Evolutionary conservation across 2,888 invertebrate genomes (phyloP).

Genomic region (Eristalis intricaria): DNA sequence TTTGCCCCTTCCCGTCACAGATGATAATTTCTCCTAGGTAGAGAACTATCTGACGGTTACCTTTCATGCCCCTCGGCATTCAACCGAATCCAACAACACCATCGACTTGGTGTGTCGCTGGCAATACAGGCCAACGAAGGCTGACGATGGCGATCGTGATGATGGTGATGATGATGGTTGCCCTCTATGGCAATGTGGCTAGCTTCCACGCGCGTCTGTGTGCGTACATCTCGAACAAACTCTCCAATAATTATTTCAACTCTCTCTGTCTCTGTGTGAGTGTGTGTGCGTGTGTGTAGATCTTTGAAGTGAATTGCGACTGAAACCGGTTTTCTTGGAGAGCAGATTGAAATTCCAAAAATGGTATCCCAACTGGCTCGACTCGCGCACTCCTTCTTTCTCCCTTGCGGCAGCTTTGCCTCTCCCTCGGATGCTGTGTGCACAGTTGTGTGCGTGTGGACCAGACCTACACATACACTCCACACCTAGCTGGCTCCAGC

Average conservation of each 20-base stretch:
- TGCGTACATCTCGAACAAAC: slow-evolving; percentile 39
- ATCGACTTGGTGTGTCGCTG: slow-evolving; percentile 30
- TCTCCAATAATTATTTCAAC: slow-evolving; percentile 41
- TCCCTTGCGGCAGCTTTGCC: neutral
- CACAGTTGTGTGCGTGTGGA: slow-evolving; percentile 40
- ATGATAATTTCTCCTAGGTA: slow-evolving; percentile 62
- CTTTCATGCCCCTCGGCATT: slow-evolving; percentile 38
- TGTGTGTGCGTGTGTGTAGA: slow-evolving; percentile 31
- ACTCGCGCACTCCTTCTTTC: neutral
- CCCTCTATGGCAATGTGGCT: slow-evolving; percentile 67
- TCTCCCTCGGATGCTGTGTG: slow-evolving; percentile 58
- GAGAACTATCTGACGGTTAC: slow-evolving; percentile 41
- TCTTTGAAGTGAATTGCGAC: slow-evolving; percentile 31
- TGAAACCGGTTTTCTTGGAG: slow-evolving; percentile 56
- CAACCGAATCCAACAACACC: slow-evolving; percentile 20
- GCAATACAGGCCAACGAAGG: slow-evolving; percentile 13
- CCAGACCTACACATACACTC: slow-evolving; percentile 35
- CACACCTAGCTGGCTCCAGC: slow-evolving; percentile 42
- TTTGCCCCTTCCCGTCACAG: slow-evolving; percentile 1
- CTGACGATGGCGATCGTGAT: slow-evolving; percentile 35
- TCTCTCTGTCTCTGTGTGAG: neutral
- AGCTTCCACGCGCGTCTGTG: slow-evolving; percentile 12
- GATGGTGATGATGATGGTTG: slow-evolving; percentile 45
- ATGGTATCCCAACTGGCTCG: slow-evolving; percentile 53
- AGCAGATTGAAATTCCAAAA: slow-evolving; percentile 68